Base-by-base conservation (phyloP, 30 jellyfish, hydroid and myxozoan species). In the Phacellophora camtschatica region DNA sequence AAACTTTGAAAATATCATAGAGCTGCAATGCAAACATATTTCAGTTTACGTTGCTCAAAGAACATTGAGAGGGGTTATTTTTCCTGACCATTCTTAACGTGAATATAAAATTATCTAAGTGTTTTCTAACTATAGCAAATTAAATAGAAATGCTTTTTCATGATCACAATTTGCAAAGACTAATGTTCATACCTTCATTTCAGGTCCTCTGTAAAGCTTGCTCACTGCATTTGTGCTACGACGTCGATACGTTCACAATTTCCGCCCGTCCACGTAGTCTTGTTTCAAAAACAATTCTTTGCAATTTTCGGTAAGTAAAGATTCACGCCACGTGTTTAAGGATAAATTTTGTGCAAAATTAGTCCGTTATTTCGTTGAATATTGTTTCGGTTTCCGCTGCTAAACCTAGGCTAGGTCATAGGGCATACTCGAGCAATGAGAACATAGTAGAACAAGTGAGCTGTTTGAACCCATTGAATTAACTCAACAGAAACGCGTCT, bases 361-460 rank as follows among this genome's bases (percentile, higher is more conserved):
- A 64, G 25, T 64, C 50, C 49, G 91, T 63, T 80, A 77, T 80
- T 80, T 50, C 88, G 48, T 28, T 35, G 61, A 22, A 29, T 23
- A 68, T 29, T 80, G 77, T 80, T 70, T 65, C 29, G 91, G 31
- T 42, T 80, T 32, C n/a, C 46, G 76, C 71, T 54, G 91, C 83
- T 56, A 67, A 75, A 48, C 66, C 91, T 37, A 29, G 84, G 84
- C 75, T 80, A 80, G 91, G 91, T 80, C 91, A 80, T 80, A 63
- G 84, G 73, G 48, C 91, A 80, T 80, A 37, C 84, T 51, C 91
- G 41, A 80, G 84, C 84, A 80, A 80, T 80, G 91, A 80, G 91
- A 80, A 80, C 91, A 80, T 80, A 54, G 91, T 70, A 54, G 77
- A 79, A 43, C 91, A 28, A 80, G 68, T 65, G 66, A 80, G 62